phyloP scores from a whole-genome alignment of 2,888 invertebrate genomes.

The Amblyjoppa proteus region DNA sequence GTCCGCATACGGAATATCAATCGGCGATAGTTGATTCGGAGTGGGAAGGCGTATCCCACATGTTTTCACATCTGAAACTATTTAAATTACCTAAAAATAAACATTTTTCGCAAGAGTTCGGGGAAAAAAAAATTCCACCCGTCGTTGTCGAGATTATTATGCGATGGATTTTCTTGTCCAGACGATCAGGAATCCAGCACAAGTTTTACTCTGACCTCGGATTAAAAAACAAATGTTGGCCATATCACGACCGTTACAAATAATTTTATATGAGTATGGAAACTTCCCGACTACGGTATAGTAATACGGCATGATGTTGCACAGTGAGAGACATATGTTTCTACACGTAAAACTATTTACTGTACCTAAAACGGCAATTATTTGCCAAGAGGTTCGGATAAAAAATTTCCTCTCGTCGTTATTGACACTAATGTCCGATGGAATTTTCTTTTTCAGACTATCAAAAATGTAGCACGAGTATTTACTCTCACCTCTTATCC shows the following conservation, averaged over 20 bases:
- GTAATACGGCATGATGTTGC: not conserved
- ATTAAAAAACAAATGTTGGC: not conserved
- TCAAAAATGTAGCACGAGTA: no score
- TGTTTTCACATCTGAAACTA: not conserved
- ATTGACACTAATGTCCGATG: no score
- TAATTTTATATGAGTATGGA: not conserved
- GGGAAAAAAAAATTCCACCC: no score
- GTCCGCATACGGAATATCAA: constrained; percentile 57
- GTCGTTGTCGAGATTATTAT: not conserved
- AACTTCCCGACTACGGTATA: not conserved
- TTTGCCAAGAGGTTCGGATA: no score
- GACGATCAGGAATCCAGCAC: not conserved
- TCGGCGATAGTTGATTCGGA: constrained; percentile 45
- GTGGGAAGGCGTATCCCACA: not conserved
- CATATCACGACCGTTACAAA: not conserved
- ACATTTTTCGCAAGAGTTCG: no score
- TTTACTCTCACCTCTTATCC: no score
- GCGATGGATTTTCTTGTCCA: not conserved
- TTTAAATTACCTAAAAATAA: not conserved
- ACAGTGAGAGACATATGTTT: not conserved
- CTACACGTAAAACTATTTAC: no score
- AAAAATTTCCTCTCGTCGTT: no score
- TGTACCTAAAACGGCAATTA: no score
- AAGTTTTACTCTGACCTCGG: not conserved
- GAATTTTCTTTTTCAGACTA: no score